Evolutionary conservation across 2,797 vertebrate genomes (phyloP).

Genomic region (Poecile montanus): DNA sequence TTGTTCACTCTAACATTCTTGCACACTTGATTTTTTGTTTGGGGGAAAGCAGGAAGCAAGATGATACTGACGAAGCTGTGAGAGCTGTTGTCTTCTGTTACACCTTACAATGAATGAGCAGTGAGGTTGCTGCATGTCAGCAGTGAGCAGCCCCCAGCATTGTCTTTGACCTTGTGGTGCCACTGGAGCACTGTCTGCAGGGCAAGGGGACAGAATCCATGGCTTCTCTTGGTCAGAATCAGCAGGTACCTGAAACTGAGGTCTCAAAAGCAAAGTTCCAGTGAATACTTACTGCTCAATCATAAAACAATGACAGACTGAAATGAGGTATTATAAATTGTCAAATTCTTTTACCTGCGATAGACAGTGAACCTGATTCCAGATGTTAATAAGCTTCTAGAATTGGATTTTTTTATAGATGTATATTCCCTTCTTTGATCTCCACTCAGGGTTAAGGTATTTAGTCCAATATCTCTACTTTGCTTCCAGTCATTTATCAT

Average conservation of each 20-base stretch:
- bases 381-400: not conserved
- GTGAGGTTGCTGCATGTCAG: not conserved
- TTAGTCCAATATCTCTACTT: not conserved
- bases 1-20: conserved; percentile 2
- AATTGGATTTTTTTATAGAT: not conserved
- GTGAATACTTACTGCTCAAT: not conserved
- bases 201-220: not conserved
- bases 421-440: not conserved
- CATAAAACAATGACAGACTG: not conserved
- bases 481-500: not conserved
- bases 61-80: not conserved
- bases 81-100: not conserved
- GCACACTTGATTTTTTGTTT: conserved; percentile 13
- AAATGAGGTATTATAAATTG: not conserved
- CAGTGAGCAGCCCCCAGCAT: not conserved
- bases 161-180: not conserved
- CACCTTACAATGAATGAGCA: not conserved
- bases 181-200: not conserved
- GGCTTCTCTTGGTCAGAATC: not conserved
- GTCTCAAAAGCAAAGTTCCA: not conserved
- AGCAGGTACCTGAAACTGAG: not conserved
- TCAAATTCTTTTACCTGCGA: not conserved
- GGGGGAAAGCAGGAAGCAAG: not conserved
- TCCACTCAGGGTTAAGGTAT: not conserved
- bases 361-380: not conserved